phyloP scores from a whole-genome alignment of 2,888 invertebrate species.

The Sphaeridia pumilis region DNA sequence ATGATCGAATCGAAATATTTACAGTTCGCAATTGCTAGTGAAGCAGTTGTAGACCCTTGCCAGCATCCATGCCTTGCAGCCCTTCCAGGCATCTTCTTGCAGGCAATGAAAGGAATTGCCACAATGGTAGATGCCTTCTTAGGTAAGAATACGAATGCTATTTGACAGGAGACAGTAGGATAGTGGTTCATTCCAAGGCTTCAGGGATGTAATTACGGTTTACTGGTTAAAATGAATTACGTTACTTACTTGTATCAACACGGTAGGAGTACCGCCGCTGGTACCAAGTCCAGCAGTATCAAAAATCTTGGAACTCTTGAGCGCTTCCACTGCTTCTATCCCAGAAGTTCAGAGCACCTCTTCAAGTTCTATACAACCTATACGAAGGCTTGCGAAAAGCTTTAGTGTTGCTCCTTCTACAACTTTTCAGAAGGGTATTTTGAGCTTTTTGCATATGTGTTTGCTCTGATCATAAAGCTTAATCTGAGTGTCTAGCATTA shows the following conservation, averaged over 20 bases:
- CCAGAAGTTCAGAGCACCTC: slow-evolving; percentile 10
- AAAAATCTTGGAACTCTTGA: slow-evolving; percentile 3
- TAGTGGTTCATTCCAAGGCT: too few relatives aligned
- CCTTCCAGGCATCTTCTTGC: slow-evolving; percentile 79
- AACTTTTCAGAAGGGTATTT: slow-evolving; percentile 49
- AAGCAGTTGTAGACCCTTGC: slow-evolving; percentile 68
- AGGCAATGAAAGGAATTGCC: slow-evolving; percentile 85
- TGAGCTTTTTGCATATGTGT: too few relatives aligned
- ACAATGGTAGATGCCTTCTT: slow-evolving; percentile 90
- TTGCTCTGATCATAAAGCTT: too few relatives aligned
- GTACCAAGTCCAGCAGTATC: background rate
- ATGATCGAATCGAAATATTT: too few relatives aligned
- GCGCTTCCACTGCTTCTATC: slow-evolving; percentile 3
- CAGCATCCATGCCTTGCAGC: slow-evolving; percentile 76
- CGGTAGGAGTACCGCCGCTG: slow-evolving; percentile 20
- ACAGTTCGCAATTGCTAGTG: slow-evolving; percentile 61
- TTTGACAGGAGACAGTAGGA: too few relatives aligned
- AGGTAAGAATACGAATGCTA: slow-evolving; percentile 48
- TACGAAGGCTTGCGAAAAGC: slow-evolving; percentile 79
- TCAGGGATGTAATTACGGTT: background rate
- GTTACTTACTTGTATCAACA: background rate
- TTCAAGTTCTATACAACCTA: slow-evolving; percentile 49
- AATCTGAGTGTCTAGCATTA: too few relatives aligned
- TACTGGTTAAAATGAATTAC: background rate
- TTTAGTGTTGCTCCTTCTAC: slow-evolving; percentile 74